Evolutionary conservation across 2,797 vertebrate species (phyloP), one percentile per base, ranked within the genome.

Genomic region (Apodemus agrarius): DNA sequence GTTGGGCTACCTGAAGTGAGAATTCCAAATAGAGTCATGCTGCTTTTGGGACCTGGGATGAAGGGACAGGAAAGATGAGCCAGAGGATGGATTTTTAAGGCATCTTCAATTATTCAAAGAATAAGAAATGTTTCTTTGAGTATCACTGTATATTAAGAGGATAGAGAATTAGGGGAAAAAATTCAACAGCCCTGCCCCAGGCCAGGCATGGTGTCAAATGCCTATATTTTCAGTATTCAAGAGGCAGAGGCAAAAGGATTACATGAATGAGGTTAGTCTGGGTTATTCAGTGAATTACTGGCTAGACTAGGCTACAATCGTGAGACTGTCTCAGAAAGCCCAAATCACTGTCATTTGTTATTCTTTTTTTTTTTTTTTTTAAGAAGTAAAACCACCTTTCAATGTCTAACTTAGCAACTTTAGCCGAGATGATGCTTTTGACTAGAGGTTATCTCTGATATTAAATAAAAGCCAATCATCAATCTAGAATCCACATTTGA

Each of bases 41-140:
- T 93, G 14, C 40, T 83, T 96, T 96, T 67, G 61, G 67, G 82
- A 96, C 89, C 5, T 90, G 26, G 83, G 24, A 88, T 74, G 86
- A 93, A 93, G 82, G 14, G 10, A 69, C 89, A 80, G 61, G 88
- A 63, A 89, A 95, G 37, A 59, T 91, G 59, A 86, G 3, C n/a
- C 63, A 16, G 24, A 88, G 54, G 59, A 31, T 22, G n/a, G 46
- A 89, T 74, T 93, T 37, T 97, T 88, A 88, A 93, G 54, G 88
- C 31, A 21, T 86, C 54, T 67, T 91, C 67, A 83, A 10, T 76
- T 26, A 65, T 21, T 40, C 54, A 91, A 87, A 86, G 76, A 89
- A 92, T 83, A 59, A 90, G 93, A 94, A 90, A 59, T 54, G 81
- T 79, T 92, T 89, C 31, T 93, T 94, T 84, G 52, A 31, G 40